Evolutionary conservation across 2,113 vertebrate species (phyloP).

Genomic region (Malurus alboscapulatus): DNA sequence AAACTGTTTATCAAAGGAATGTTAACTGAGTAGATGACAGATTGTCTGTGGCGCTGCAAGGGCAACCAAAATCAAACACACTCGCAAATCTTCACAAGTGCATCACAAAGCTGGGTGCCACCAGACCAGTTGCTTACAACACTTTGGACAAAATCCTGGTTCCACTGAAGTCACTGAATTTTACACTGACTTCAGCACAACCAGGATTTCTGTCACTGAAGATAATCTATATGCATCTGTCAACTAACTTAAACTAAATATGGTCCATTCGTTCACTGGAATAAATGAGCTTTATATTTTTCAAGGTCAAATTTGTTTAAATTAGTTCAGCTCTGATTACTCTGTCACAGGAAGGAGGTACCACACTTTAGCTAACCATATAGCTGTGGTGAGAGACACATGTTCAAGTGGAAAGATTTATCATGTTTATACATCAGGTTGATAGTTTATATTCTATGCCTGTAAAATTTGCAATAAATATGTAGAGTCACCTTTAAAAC

Average conservation of each 20-base stretch:
- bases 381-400: background rate
- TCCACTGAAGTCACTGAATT: background rate
- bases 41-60: background rate
- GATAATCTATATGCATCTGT: background rate
- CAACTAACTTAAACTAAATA: background rate
- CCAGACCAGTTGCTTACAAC: background rate
- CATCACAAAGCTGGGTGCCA: background rate
- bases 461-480: background rate
- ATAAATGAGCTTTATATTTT: background rate
- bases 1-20: background rate
- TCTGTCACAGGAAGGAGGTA: background rate
- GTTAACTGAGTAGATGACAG: background rate
- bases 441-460: background rate
- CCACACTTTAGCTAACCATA: background rate
- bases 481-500: background rate
- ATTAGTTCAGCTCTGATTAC: background rate
- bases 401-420: background rate
- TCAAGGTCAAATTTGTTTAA: conserved; percentile 18
- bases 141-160: background rate
- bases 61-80: background rate
- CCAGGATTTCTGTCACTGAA: background rate
- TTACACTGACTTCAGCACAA: background rate
- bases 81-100: background rate
- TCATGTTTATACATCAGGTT: background rate
- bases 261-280: background rate